These are phyloP conservation scores for Menidia beryllina DNA, from an alignment of 2,113 vertebrate species.

Conservation along the genomic window DNA sequence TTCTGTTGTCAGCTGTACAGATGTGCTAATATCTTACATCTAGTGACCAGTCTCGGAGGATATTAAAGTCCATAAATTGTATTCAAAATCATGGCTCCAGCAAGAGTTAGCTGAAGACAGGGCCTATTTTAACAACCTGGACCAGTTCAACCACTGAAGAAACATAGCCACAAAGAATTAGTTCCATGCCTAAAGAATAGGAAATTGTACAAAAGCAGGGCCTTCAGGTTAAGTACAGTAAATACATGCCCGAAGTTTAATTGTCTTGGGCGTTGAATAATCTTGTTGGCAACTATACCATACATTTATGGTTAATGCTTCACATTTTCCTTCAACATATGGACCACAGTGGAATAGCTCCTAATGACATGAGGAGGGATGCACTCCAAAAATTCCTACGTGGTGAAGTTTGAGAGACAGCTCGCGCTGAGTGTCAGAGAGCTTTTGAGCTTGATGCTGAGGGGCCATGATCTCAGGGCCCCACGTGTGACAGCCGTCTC, in stretches of 20 bases:
- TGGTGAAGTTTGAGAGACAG: conserved; percentile 63
- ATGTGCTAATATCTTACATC: no score
- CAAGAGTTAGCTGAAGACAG: no score
- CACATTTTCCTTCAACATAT: conserved; percentile 53
- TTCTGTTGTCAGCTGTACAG: no score
- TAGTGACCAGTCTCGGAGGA: no score
- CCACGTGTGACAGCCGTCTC: conserved; percentile 66
- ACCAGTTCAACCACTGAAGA: no score
- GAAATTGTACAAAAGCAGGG: not conserved
- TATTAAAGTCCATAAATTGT: no score
- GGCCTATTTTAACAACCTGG: no score
- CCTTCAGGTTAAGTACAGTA: not conserved
- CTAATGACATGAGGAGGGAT: conserved; percentile 52
- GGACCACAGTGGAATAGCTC: conserved; percentile 59
- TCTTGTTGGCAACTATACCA: conserved; percentile 3
- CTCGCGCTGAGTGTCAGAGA: conserved; percentile 42
- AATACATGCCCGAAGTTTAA: not conserved
- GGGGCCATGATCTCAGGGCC: conserved; percentile 60
- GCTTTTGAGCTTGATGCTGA: conserved; percentile 46
- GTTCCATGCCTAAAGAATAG: not conserved
- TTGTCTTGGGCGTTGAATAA: no score
- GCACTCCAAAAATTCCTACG: conserved; percentile 63
- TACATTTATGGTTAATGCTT: conserved; percentile 21
- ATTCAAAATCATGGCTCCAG: no score
- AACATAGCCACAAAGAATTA: no score